Percentiles rank a stretch among this genome's conserved stretches.
Conservation (phyloP, 1,140 invertebrate genomes). For the Polypedilum vanderplanki region DNA sequence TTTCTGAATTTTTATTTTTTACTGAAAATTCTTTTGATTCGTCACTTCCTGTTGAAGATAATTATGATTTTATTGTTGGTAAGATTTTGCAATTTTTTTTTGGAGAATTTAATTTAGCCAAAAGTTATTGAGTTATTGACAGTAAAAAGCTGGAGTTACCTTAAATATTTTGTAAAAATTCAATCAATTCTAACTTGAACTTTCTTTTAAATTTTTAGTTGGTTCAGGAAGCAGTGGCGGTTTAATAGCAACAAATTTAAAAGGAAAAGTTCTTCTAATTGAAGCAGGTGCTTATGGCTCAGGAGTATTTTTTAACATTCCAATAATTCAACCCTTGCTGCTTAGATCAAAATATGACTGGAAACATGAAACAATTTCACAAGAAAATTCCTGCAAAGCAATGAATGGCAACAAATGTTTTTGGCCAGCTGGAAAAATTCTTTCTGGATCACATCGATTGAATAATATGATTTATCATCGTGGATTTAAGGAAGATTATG, state of each 20-base stretch:
- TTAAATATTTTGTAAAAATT: no score
- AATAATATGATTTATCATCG: constrained; percentile 68
- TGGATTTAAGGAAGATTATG: constrained; percentile 57
- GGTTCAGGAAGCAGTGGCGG: not conserved
- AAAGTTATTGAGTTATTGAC: no score
- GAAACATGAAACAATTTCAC: constrained; percentile 52
- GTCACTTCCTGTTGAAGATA: no score
- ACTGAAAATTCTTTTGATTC: no score
- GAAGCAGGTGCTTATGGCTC: constrained; percentile 59
- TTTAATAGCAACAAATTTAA: not conserved
- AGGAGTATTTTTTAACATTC: constrained; percentile 46
- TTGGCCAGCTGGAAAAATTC: constrained; percentile 52
- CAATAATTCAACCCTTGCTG: constrained; percentile 46
- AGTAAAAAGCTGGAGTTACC: no score
- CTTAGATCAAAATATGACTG: constrained; percentile 52
- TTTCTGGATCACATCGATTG: constrained; percentile 61
- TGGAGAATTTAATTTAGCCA: no score
- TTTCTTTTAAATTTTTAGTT: not conserved
- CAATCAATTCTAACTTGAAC: no score
- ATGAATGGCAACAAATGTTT: constrained; percentile 49
- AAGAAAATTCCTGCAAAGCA: constrained; percentile 50
- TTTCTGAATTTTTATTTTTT: no score
- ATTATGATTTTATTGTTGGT: no score
- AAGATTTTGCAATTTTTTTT: no score
- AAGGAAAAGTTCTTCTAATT: constrained; percentile 66